Base-by-base conservation (phyloP, 2,888 invertebrate species). In the Sclerodermus sp. region DNA sequence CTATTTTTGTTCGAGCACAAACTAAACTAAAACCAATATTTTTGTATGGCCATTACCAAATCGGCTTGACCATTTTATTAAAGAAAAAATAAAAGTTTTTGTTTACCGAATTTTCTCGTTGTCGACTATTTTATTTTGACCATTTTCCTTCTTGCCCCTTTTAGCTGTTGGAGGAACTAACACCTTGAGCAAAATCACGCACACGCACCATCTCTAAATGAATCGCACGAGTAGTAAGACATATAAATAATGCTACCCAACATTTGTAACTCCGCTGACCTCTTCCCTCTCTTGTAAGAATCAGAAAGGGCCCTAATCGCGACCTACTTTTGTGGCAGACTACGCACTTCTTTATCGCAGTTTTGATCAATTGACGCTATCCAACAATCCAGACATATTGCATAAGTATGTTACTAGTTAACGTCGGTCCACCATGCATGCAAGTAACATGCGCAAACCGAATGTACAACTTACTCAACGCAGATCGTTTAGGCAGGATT, bases 261-360 rank as follows among this genome's bases (percentile, higher is more conserved):
- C 47, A 48, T 5, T 42, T 30, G 13, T 46, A 23, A 12, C 53
- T 10, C 6, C 38, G 29, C 0, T 23, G 18, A 1, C 57, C 54
- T 3, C 52, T 46, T 10, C 57, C 57, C 14, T 36, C 39, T 13
- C 43, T 23, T 1, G 37, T 38, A 6, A 53, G 48, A n/a, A 57
- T 32, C 12, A 14, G 32, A 13, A 53, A 23, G 6, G 57, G 57
- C 1, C 54, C 54, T 3, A 30, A 4, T 8, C 34, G 38, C 10
- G 45, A 13, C 13, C 15, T 14, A n/a, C 1, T 23, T 2, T 39
- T 18, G 6, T 14, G 15, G 17, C 45, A 45, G 5, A 12, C n/a
- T 2, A 39, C 8, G 14, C 45, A 45, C n/a, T n/a, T n/a, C n/a
- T n/a, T n/a, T n/a, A n/a, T n/a, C n/a, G n/a, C n/a, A n/a, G n/a